phyloP scores from a whole-genome alignment of 2,888 invertebrate genomes.

The Eupithecia centaureata region DNA sequence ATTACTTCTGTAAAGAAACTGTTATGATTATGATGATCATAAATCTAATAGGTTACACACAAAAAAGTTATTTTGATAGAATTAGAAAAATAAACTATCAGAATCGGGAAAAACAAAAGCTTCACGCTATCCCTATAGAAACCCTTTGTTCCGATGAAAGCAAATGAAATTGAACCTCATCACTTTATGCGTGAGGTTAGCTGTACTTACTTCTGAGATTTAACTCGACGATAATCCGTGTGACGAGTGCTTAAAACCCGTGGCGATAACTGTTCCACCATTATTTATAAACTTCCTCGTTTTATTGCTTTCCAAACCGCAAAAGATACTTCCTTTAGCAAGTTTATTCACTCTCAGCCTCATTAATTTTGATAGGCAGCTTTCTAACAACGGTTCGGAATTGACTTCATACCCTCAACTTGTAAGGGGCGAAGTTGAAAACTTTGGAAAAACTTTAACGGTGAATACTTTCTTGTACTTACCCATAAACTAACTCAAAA shows the following conservation, averaged over 20 bases:
- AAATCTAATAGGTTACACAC: not conserved
- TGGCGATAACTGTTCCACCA: constrained; percentile 4
- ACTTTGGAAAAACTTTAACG: constrained; percentile 52
- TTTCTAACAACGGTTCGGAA: constrained; percentile 55
- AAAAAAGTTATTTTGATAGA: not conserved
- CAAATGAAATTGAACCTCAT: not conserved
- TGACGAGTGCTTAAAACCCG: not conserved
- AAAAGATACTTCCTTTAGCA: constrained; percentile 40
- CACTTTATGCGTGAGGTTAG: no score
- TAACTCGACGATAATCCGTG: not conserved
- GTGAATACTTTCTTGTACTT: constrained; percentile 22
- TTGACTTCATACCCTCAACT: constrained; percentile 52
- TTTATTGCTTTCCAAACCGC: constrained; percentile 30
- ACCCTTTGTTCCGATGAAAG: not conserved
- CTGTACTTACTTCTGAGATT: not conserved
- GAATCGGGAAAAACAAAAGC: not conserved
- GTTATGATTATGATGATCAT: not conserved
- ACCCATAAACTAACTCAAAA: constrained; percentile 32
- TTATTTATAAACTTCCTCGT: constrained; percentile 13
- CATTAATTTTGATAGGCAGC: constrained; percentile 65
- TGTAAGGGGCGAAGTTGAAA: constrained; percentile 60
- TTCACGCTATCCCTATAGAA: not conserved
- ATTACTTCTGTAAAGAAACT: constrained; percentile 7
- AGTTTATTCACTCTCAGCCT: constrained; percentile 56
- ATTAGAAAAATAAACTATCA: not conserved